Percentiles rank a stretch among this genome's conserved stretches.
phyloP scores from a whole-genome alignment of 2,797 vertebrate species.

The Chromobotia macracanthus region DNA sequence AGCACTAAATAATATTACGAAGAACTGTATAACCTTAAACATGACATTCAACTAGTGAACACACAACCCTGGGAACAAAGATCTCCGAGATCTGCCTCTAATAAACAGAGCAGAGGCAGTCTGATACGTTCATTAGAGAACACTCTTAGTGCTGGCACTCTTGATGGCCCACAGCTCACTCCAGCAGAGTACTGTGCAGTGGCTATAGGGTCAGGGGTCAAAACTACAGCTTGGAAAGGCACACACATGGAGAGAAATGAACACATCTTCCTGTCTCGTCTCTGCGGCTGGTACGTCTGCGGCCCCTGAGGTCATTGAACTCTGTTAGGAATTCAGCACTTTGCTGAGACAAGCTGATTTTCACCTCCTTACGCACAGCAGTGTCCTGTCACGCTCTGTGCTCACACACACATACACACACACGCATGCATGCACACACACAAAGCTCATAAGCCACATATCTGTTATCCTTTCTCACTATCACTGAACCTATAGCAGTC shows the following conservation, averaged over 20 bases:
- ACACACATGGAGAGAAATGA: background rate
- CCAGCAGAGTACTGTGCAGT: background rate
- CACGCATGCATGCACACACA: conserved; percentile 14
- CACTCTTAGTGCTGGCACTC: background rate
- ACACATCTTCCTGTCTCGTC: conserved; percentile 25
- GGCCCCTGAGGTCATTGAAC: conserved; percentile 12
- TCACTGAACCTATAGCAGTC: background rate
- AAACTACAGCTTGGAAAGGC: conserved; percentile 14
- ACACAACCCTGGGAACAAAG: background rate
- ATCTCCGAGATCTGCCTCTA: too few relatives aligned
- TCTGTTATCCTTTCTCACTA: conserved; percentile 20
- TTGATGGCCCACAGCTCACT: background rate
- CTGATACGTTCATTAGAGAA: background rate
- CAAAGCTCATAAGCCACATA: conserved; percentile 12
- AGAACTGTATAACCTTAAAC: too few relatives aligned
- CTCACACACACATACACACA: background rate
- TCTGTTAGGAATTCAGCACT: conserved; percentile 52
- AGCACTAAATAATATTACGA: too few relatives aligned
- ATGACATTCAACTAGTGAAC: background rate
- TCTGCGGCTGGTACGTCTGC: background rate
- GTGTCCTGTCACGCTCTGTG: background rate
- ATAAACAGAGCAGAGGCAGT: background rate
- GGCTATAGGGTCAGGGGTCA: conserved; percentile 22
- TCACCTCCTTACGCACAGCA: conserved; percentile 6
- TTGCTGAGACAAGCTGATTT: conserved; percentile 58